phyloP scores from a whole-genome alignment of 2,888 invertebrate species.

The Halictus quadricinctus region DNA sequence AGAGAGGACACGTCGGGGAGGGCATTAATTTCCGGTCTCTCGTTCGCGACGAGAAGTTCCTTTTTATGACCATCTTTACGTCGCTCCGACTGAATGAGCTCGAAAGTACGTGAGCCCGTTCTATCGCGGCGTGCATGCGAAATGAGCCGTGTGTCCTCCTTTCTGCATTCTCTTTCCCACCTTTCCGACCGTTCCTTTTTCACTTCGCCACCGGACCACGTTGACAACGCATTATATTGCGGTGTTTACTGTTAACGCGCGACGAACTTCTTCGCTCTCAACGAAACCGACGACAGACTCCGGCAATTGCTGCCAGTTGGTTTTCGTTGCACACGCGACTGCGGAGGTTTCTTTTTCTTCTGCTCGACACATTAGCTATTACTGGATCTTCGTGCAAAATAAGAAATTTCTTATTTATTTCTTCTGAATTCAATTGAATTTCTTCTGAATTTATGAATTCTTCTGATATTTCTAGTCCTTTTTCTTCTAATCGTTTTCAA shows the following conservation, averaged over 20 bases:
- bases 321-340: not conserved
- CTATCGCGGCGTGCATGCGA: constrained; percentile 47
- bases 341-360: not conserved
- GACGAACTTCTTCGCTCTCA: not conserved
- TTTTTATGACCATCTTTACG: constrained; percentile 63
- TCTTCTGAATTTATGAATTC: too few relatives aligned
- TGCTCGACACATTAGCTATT: not conserved
- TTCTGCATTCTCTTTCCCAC: not conserved
- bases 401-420: not conserved
- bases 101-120: constrained; percentile 60
- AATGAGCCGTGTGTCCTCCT: constrained; percentile 34
- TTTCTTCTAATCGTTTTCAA: too few relatives aligned
- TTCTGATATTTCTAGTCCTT: too few relatives aligned
- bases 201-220: constrained; percentile 9
- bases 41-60: constrained; percentile 53
- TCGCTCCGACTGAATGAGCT: constrained; percentile 57
- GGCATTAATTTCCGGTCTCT: constrained; percentile 67
- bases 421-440: too few relatives aligned
- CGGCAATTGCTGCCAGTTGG: not conserved
- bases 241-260: constrained; percentile 1
- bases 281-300: not conserved
- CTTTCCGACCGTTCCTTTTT: not conserved
- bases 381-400: not conserved
- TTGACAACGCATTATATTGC: constrained; percentile 41
- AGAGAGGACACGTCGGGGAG: constrained; percentile 51